A percentile compares a stretch with the other conserved stretches of the same genome.
Conservation (phyloP, 2,888 invertebrate genomes). For the Cryptocephalus moraei region DNA sequence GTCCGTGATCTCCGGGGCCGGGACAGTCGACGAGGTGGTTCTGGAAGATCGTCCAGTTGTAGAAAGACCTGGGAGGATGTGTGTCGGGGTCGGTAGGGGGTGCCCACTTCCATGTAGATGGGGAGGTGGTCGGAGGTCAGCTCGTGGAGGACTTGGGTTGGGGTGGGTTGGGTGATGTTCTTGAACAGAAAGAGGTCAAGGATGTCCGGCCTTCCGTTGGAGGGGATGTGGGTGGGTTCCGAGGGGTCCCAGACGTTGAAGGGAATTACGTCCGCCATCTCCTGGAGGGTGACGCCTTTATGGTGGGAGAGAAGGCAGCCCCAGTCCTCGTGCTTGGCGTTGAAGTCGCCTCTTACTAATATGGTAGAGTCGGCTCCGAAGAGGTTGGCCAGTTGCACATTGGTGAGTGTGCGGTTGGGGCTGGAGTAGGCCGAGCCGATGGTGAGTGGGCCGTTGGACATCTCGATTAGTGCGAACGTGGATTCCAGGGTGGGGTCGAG, state of each 20-base stretch:
- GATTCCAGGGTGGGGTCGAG: neutral
- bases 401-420: neutral
- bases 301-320: neutral
- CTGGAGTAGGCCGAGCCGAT: neutral
- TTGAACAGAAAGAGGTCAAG: neutral
- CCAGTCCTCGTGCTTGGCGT: neutral
- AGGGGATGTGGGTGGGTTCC: neutral
- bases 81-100: neutral
- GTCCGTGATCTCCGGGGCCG: neutral
- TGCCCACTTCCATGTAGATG: neutral
- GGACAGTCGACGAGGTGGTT: neutral
- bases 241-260: neutral
- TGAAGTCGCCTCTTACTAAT: neutral
- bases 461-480: neutral
- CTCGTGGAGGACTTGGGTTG: neutral
- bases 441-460: neutral
- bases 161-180: neutral
- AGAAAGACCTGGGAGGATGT: neutral
- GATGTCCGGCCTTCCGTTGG: neutral
- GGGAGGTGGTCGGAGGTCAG: neutral
- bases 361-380: neutral
- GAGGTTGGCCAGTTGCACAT: neutral
- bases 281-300: neutral
- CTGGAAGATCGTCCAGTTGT: neutral
- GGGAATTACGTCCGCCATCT: neutral